Evolutionary conservation across 2,113 vertebrate genomes (phyloP), one percentile per base, ranked within the genome.

Genomic region (Podilymbus podiceps): DNA sequence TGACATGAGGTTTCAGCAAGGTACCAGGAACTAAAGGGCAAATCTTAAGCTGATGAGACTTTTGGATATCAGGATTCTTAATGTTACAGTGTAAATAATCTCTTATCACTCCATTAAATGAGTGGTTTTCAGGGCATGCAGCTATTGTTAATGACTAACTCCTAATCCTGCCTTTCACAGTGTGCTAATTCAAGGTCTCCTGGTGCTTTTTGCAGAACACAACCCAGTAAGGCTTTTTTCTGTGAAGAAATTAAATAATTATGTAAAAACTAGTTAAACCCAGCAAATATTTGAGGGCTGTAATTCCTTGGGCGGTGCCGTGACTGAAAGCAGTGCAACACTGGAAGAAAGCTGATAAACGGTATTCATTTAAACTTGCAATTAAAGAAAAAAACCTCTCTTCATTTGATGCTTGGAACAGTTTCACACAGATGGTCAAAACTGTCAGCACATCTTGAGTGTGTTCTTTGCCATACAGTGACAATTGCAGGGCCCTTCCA

Each of bases 21-120:
- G 90, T 27, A 90, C 42, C 31, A 33, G 87, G 89, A 92, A 96
- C 84, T 84, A 92, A 92, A 96, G 79, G 92, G 83, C 95, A 62
- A 67, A 42, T 78, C 68, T 78, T 47, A 86, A 92, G n/a, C 72
- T 56, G 52, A 73, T 53, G 81, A 91, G 93, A 72, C 74, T n/a
- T 71, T 80, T 2, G 9, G 68, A 68, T 89, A 93, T 71, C 64
- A 31, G 83, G 83, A 49, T 84, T 79, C 89, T 92, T 82, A 75
- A 86, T 47, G 40, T 35, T 92, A 84, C 85, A 72, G 68, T 44
- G 73, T 85, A 89, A 95, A 94, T 95, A 96, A 90, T 93, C 60
- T 96, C 83, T 88, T 82, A 35, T 23, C 44, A 46, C 60, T n/a
- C 72, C 40, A 73, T 68, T 75, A 90, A 88, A 83, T 28, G 56